Conservation (phyloP, 2,113 vertebrate genomes). For the Cryptotis parvus region DNA sequence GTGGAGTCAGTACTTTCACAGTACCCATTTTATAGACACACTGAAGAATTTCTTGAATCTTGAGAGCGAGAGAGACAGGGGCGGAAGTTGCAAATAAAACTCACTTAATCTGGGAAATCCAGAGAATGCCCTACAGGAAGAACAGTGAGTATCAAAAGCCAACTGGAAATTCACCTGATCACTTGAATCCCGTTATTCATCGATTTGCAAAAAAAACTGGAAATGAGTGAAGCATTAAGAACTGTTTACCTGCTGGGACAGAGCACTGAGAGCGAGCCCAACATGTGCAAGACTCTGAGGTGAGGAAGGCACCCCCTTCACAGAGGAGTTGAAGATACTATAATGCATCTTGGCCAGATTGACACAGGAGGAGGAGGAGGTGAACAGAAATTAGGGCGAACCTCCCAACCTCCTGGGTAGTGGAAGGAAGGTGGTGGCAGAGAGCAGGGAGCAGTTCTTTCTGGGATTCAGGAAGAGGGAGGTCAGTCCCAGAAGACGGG, state of each 20-base stretch:
- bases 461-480: background rate
- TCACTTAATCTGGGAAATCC: background rate
- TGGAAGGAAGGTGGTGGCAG: fast-evolving
- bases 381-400: background rate
- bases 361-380: background rate
- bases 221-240: background rate
- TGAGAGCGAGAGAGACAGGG: background rate
- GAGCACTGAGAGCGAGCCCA: background rate
- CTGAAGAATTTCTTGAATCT: background rate
- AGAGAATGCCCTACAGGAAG: background rate
- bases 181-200: too few species aligned
- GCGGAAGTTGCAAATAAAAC: background rate
- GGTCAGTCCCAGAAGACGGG: conserved; percentile 64
- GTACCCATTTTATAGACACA: background rate
- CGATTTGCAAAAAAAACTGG: too few species aligned
- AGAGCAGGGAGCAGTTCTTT: background rate
- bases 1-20: fast-evolving
- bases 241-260: fast-evolving
- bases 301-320: background rate
- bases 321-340: background rate
- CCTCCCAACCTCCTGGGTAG: background rate
- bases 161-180: too few species aligned
- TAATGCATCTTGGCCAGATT: fast-evolving
- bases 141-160: background rate
- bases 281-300: background rate